phyloP scores from a whole-genome alignment of 2,888 invertebrate species.

The Eubasilissa splendida region DNA sequence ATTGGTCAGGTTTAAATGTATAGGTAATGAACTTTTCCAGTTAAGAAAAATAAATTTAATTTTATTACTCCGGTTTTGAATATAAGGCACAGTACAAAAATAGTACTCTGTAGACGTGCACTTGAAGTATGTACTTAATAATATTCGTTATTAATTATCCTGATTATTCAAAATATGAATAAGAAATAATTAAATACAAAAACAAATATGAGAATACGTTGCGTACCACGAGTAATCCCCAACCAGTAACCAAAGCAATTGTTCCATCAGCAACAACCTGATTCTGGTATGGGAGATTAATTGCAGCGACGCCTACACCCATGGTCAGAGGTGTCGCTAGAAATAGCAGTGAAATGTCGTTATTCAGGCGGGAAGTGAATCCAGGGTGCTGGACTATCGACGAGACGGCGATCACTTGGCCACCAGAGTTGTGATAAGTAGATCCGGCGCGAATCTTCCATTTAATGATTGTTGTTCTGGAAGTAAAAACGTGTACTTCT shows the following conservation, averaged over 20 bases:
- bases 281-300: constrained; percentile 62
- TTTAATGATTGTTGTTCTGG: constrained; percentile 31
- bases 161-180: too few relatives aligned
- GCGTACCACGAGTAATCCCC: constrained; percentile 64
- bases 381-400: constrained; percentile 63
- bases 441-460: constrained; percentile 59
- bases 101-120: too few relatives aligned
- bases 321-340: constrained; percentile 63
- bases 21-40: too few relatives aligned
- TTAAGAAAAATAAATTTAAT: too few relatives aligned
- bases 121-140: too few relatives aligned
- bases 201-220: not conserved
- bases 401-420: constrained; percentile 63
- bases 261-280: constrained; percentile 63
- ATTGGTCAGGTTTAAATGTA: too few relatives aligned
- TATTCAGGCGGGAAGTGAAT: constrained; percentile 63
- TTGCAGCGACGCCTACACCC: constrained; percentile 61
- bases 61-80: too few relatives aligned
- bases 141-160: too few relatives aligned
- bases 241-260: constrained; percentile 68
- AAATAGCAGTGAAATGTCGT: constrained; percentile 67
- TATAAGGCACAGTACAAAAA: too few relatives aligned
- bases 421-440: constrained; percentile 63
- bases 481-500: not conserved
- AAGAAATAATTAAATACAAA: too few relatives aligned